Evolutionary conservation across 2,888 invertebrate species (phyloP), one percentile per base, ranked within the genome.

Genomic region (Pristionchus fissidentatus): DNA sequence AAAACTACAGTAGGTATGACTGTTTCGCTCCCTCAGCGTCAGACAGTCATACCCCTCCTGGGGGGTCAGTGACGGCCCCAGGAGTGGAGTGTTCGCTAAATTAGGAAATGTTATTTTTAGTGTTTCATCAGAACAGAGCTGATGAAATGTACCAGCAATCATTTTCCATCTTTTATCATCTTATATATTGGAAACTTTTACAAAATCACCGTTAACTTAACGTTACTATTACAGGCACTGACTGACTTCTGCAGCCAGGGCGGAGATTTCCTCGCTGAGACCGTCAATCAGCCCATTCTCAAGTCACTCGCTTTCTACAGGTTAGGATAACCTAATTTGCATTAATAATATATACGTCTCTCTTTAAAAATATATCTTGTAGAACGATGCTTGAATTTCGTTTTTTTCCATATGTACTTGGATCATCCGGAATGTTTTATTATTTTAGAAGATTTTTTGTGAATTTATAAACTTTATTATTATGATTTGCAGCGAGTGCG

Each of bases 161-260:
- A 15, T n/a, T 15, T 60, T 26, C 60, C 60, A 8, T 26, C n/a
- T 60, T 15, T 26, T 8, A n/a, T 70, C 10, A 38, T 35, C 38
- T 19, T 29, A 10, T 15, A 38, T 38, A 70, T 75, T 26, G 7
- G 8, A 22, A 43, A 41, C 26, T 26, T 43, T 75, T 8, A 8
- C n/a, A 19, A 22, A 10, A 70, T 70, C 29, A 70, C 10, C 46
- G 22, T 22, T 55, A 15, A 22, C 4, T 55, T 4, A 55, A 22
- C 55, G 55, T 7, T 4, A 55, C n/a, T 55, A 4, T 66, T 66
- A n/a, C 83, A 90, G 90, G 88, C 86, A 0, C 87, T 89, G 55
- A 84, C 90, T 29, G 91, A 91, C 82, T 90, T 90, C 86, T 91
- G 91, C 62, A 84, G 87, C 13, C 84, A 86, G 26, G 89, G 89